A percentile compares a stretch with the other conserved stretches of the same genome.
Evolutionary conservation across 2,888 invertebrate species (phyloP).

Genomic region (Zootermopsis nevadensis): DNA sequence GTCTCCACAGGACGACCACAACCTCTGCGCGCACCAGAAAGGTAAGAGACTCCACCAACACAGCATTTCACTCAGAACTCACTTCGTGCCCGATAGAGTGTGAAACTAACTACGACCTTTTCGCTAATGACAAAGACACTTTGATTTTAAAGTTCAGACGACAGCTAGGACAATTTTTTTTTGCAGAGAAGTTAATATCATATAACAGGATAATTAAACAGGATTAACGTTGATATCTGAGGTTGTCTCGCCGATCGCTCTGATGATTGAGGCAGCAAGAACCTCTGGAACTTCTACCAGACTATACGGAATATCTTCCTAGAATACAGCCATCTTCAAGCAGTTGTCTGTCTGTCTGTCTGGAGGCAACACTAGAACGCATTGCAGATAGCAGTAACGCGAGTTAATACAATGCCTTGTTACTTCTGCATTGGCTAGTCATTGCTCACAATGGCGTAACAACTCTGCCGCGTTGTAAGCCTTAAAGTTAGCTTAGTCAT

Average conservation of each 20-base stretch:
- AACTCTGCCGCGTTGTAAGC: conserved; percentile 21
- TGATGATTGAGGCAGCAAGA: too few relatives aligned
- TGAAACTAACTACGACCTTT: not conserved
- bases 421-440: not conserved
- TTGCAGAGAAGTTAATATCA: too few relatives aligned
- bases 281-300: too few relatives aligned
- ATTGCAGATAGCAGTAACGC: conserved; percentile 3
- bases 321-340: too few relatives aligned
- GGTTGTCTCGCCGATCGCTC: too few relatives aligned
- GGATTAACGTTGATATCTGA: too few relatives aligned
- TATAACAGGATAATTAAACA: too few relatives aligned
- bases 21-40: conserved; percentile 13
- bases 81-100: not conserved
- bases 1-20: not conserved
- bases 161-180: too few relatives aligned
- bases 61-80: not conserved
- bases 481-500: not conserved
- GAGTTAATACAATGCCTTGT: conserved; percentile 17
- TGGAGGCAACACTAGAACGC: not conserved
- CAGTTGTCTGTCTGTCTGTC: too few relatives aligned
- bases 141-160: too few relatives aligned
- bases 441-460: conserved; percentile 7
- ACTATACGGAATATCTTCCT: too few relatives aligned
- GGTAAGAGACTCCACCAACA: not conserved
- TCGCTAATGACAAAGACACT: not conserved